Conservation (phyloP, 2,797 vertebrate species). For the Thamnophis elegans region DNA sequence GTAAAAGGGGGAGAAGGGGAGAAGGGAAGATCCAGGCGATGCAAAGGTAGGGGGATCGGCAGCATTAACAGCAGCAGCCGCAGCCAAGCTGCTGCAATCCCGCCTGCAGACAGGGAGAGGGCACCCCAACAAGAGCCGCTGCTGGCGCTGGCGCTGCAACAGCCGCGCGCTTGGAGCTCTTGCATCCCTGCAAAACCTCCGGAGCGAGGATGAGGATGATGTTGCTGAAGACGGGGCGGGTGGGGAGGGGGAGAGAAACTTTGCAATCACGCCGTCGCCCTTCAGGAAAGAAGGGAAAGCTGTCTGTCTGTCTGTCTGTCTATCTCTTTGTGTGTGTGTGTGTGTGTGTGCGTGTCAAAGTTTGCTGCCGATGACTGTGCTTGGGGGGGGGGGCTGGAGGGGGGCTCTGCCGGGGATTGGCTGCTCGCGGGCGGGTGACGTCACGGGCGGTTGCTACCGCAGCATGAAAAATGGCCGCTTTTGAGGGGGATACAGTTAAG, state of each 20-base stretch:
- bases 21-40: too few species aligned
- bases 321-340: too few species aligned
- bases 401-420: not conserved
- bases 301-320: too few species aligned
- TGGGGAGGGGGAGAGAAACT: not conserved
- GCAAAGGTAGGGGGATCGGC: too few species aligned
- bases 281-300: conserved; percentile 29
- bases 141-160: not conserved
- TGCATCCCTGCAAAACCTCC: conserved; percentile 32
- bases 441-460: conserved; percentile 57
- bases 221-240: not conserved
- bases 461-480: conserved; percentile 60
- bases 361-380: not conserved
- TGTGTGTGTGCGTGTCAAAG: too few species aligned
- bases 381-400: not conserved
- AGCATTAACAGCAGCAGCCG: conserved; percentile 27
- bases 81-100: conserved; percentile 49
- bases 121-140: not conserved
- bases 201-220: not conserved
- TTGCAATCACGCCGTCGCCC: conserved; percentile 16
- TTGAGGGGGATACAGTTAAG: not conserved
- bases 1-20: too few species aligned
- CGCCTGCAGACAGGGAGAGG: conserved; percentile 30
- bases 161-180: conserved; percentile 34
- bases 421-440: conserved; percentile 52